Evolutionary conservation across 1,140 invertebrate genomes (phyloP).

Genomic region (Heliconius melpomene): DNA sequence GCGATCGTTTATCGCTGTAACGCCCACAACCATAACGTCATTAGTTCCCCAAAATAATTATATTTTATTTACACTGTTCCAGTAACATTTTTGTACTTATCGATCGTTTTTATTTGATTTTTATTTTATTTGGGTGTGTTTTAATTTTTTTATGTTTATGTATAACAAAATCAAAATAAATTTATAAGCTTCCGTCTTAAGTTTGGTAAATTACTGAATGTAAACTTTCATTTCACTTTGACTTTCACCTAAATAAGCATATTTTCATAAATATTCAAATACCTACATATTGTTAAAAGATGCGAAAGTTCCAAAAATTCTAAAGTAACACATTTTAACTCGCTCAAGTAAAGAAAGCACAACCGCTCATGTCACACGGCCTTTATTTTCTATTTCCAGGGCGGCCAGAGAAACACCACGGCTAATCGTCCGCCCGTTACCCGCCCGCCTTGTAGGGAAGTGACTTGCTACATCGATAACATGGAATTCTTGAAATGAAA

Average conservation of each 20-base stretch:
- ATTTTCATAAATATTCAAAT: too few relatives aligned
- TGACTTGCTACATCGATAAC: slow-evolving; percentile 26
- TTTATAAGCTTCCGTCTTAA: not conserved
- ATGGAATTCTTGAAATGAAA: slow-evolving; percentile 2
- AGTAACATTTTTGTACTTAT: not conserved
- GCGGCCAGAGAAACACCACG: slow-evolving; percentile 62
- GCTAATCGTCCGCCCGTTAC: slow-evolving; percentile 70
- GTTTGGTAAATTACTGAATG: too few relatives aligned
- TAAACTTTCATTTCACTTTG: too few relatives aligned
- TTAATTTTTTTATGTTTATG: not conserved
- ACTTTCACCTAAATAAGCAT: too few relatives aligned
- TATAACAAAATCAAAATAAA: not conserved
- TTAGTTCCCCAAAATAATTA: slow-evolving; percentile 34
- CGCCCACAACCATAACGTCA: slow-evolving; percentile 49
- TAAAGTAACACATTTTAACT: slow-evolving; percentile 38
- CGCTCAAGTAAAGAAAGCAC: slow-evolving; percentile 36
- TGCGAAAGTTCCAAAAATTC: not conserved
- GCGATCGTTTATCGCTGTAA: slow-evolving; percentile 46
- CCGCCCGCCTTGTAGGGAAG: slow-evolving; percentile 56
- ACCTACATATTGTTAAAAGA: not conserved
- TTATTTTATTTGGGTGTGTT: not conserved
- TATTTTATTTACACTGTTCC: slow-evolving; percentile 24
- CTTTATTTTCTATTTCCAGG: slow-evolving; percentile 75
- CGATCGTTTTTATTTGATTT: not conserved
- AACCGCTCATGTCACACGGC: slow-evolving; percentile 54